Conservation (phyloP, 2,888 invertebrate genomes). For the Macrophya alboannulata region DNA sequence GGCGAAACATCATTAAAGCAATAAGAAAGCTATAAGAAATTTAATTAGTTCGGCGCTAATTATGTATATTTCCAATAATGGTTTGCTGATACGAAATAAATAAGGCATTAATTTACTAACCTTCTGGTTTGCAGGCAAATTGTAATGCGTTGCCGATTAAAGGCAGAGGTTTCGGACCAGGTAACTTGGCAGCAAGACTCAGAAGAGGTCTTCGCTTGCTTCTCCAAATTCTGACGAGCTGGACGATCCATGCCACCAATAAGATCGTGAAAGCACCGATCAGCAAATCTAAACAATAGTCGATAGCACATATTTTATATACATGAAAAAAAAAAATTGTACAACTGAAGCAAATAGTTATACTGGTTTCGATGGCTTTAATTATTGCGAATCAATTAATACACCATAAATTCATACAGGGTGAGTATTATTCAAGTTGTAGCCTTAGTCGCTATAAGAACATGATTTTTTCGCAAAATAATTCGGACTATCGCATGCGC, state of each 20-base stretch:
- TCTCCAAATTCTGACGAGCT: conserved; percentile 58
- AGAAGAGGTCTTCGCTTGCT: conserved; percentile 57
- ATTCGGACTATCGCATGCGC: too few relatives aligned
- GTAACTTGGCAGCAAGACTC: conserved; percentile 61
- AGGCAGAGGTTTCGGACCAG: conserved; percentile 65
- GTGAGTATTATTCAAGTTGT: too few relatives aligned
- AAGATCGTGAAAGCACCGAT: conserved; percentile 4
- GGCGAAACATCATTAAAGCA: not conserved
- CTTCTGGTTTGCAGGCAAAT: conserved; percentile 65
- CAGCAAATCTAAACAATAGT: conserved; percentile 4
- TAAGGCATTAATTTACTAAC: conserved; percentile 48
- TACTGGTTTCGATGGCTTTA: not conserved
- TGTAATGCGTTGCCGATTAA: conserved; percentile 66
- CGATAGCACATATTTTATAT: not conserved
- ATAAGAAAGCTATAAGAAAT: not conserved
- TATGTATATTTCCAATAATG: not conserved
- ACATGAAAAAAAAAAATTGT: not conserved
- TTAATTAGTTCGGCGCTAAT: not conserved
- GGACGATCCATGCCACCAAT: conserved; percentile 55
- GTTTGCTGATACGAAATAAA: not conserved
- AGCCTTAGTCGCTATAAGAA: too few relatives aligned
- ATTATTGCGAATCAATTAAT: not conserved
- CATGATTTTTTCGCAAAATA: too few relatives aligned
- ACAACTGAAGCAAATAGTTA: not conserved
- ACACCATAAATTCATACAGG: too few relatives aligned